phyloP scores from a whole-genome alignment of 1,140 invertebrate species.

The Neodiprion lecontei region DNA sequence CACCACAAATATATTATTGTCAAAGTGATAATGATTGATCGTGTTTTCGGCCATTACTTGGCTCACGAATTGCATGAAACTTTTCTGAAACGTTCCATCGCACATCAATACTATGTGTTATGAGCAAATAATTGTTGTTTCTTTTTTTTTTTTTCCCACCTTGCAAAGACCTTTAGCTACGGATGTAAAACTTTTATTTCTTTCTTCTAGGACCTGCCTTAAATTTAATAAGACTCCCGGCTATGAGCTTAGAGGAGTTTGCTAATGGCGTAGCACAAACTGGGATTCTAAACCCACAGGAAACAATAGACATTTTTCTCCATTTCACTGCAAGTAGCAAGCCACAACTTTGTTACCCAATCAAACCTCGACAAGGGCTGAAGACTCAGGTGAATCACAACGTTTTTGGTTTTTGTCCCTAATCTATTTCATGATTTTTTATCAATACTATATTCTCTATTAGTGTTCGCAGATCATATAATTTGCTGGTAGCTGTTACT shows the following conservation, averaged over 20 bases:
- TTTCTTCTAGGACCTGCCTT: constrained; percentile 77
- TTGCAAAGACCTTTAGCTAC: background rate
- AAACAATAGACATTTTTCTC: constrained; percentile 92
- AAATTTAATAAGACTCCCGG: constrained; percentile 86
- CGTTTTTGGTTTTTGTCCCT: background rate
- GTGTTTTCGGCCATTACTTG: background rate
- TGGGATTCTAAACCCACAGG: constrained; percentile 85
- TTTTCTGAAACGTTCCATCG: constrained; percentile 2
- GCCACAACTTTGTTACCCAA: constrained; percentile 81
- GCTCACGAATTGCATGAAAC: background rate
- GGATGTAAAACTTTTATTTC: constrained; percentile 2
- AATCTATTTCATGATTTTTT: constrained; percentile 7
- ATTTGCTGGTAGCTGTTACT: background rate
- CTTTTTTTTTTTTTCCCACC: background rate
- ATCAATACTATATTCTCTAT: background rate
- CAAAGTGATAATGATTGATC: background rate
- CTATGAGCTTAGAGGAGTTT: constrained; percentile 90
- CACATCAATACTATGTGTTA: background rate
- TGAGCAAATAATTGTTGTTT: background rate
- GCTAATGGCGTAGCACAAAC: constrained; percentile 90
- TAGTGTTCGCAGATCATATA: background rate
- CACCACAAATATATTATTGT: background rate
- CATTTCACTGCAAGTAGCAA: constrained; percentile 86
- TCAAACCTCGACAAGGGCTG: constrained; percentile 81
- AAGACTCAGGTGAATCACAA: constrained; percentile 77